Percentiles rank a stretch among this genome's conserved stretches.
These are phyloP conservation scores for Silurus lanzhouensis DNA, from an alignment of 2,797 vertebrate species.

Conservation along the genomic window DNA sequence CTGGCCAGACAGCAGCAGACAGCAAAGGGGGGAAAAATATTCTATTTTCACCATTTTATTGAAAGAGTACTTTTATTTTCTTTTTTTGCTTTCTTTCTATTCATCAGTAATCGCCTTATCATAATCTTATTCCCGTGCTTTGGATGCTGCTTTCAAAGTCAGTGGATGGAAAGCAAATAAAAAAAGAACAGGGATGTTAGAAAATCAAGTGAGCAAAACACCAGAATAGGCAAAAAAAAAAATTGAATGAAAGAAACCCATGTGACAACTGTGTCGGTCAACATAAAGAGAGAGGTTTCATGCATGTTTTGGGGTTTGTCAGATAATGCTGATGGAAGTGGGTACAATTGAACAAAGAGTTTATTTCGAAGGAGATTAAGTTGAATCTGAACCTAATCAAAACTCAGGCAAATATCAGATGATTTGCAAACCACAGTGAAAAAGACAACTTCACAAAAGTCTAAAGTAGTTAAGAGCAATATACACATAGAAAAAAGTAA, in stretches of 20 bases:
- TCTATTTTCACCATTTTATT: slow-evolving; percentile 26
- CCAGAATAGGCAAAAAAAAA: background rate
- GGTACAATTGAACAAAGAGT: too few relatives aligned
- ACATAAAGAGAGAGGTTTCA: background rate
- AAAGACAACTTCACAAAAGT: too few relatives aligned
- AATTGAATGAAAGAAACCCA: slow-evolving; percentile 23
- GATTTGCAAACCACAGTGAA: too few relatives aligned
- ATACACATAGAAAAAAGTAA: too few relatives aligned
- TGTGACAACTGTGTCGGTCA: background rate
- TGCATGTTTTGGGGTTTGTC: background rate
- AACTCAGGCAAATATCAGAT: too few relatives aligned
- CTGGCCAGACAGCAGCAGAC: slow-evolving; percentile 33
- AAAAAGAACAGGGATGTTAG: background rate
- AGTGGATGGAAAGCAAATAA: slow-evolving; percentile 37
- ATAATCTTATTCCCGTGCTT: slow-evolving; percentile 41
- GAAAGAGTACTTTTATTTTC: slow-evolving; percentile 4
- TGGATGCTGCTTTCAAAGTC: slow-evolving; percentile 24
- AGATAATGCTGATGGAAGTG: too few relatives aligned
- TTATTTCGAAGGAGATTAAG: too few relatives aligned
- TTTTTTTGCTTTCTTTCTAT: background rate
- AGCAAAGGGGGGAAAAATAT: slow-evolving; percentile 27
- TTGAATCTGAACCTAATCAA: too few relatives aligned
- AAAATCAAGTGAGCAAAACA: background rate
- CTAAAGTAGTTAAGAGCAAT: too few relatives aligned
- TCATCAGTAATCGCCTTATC: slow-evolving; percentile 41